Evolutionary conservation across 2,797 vertebrate species (phyloP), one percentile per base, ranked within the genome.

Genomic region (Sebastes trivittatus): DNA sequence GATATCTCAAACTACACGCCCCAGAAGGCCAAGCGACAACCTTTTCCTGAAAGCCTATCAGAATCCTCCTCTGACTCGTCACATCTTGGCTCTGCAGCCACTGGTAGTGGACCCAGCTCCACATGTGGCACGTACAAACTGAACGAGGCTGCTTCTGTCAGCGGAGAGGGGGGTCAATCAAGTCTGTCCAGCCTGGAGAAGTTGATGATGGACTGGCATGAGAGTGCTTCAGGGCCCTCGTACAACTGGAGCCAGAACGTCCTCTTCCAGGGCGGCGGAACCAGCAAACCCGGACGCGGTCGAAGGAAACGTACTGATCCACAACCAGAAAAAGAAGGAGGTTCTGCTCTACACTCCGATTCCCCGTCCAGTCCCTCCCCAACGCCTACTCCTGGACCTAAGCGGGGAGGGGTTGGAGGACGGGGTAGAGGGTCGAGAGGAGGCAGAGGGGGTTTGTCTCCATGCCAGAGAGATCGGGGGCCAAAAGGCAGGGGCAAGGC

Each of bases 171-270:
- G 4, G 97, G 96, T 55, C 98, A 97, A 82, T 99, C 98, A 20
- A 99, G 98, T 89, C 95, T 99, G 77, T 99, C 98, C 65, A 99
- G 98, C 89, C 94, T 99, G 90, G 98, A 99, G 94, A 99, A 99
- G 86, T 88, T 99, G 87, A 99, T 99, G 98, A 98, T 99, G 97
- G 98, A 99, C 87, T 99, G 98, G 98, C 98, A 99, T 0, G 98
- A 99, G 93, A 97, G 97, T 0, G 98, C 98, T 2, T 96, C 98
- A 0, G 97, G 97, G 20, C 97, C 98, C 0, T 98, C 97, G 55
- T 99, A 99, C 89, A 99, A 98, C 95, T 99, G 98, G 98, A 99
- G 98, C 95, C 98, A 99, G 95, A 99, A 97, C 0, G 97, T 99
- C 80, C 97, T 99, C 77, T 99, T 99, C 92, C 98, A 99, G 93